Percentiles rank a stretch among this genome's conserved stretches.
These are phyloP conservation scores for Volucella inanis DNA, from an alignment of 2,888 invertebrate genomes.

Conservation along the genomic window DNA sequence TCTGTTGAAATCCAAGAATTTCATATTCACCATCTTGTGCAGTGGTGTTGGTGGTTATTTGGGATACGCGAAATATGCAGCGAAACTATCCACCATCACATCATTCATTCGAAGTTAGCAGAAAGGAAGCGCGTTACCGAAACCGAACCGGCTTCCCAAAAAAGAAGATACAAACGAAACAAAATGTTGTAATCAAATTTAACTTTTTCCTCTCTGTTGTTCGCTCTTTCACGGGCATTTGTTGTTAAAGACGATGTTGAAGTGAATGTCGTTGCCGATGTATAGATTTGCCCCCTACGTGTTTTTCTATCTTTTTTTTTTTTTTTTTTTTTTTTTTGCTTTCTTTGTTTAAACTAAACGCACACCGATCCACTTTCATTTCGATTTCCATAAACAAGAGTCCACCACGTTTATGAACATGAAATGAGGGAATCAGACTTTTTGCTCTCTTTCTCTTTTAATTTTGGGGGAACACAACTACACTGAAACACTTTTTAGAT, in stretches of 20 bases:
- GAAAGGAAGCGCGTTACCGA: background rate
- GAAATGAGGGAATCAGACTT: slow-evolving; percentile 10
- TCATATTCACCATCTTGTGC: slow-evolving; percentile 46
- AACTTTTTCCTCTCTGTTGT: slow-evolving; percentile 8
- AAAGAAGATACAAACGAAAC: slow-evolving; percentile 19
- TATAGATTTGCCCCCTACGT: no score
- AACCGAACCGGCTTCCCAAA: slow-evolving; percentile 40
- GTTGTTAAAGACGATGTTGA: background rate
- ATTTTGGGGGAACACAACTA: slow-evolving; percentile 48
- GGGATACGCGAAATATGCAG: slow-evolving; percentile 21
- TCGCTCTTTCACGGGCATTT: slow-evolving; percentile 35
- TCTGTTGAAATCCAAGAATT: slow-evolving; percentile 32
- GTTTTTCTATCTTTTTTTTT: no score
- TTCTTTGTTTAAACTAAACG: background rate
- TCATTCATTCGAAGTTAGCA: no score
- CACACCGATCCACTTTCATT: slow-evolving; percentile 5
- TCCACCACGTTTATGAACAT: no score
- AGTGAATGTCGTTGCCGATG: no score
- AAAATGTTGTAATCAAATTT: slow-evolving; percentile 46
- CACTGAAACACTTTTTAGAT: slow-evolving; percentile 53
- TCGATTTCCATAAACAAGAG: background rate
- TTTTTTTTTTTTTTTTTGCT: background rate
- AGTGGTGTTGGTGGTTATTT: background rate
- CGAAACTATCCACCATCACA: slow-evolving; percentile 22
- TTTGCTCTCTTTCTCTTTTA: slow-evolving; percentile 71